A percentile compares a stretch with the other conserved stretches of the same genome.
Evolutionary conservation across 2,888 invertebrate species (phyloP).

Genomic region (Synergus laeviventris): DNA sequence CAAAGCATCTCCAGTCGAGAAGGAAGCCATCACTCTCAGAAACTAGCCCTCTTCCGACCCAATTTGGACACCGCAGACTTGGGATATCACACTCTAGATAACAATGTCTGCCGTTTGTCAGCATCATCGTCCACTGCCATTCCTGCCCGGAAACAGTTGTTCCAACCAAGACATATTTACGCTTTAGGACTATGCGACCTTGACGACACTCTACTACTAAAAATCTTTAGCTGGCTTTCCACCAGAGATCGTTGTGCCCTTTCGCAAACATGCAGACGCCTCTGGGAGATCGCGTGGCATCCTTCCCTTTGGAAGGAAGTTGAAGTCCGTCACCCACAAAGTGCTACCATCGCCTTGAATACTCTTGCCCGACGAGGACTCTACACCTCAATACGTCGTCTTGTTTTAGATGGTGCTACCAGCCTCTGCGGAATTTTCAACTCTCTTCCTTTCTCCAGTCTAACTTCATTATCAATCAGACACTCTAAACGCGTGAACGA

Average conservation of each 20-base stretch:
- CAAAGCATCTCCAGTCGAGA: slow-evolving; percentile 60
- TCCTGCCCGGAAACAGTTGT: slow-evolving; percentile 52
- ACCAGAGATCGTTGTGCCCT: slow-evolving; percentile 85
- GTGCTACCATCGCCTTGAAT: slow-evolving; percentile 63
- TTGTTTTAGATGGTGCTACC: slow-evolving; percentile 67
- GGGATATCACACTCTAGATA: slow-evolving; percentile 72
- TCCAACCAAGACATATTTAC: slow-evolving; percentile 41
- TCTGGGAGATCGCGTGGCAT: slow-evolving; percentile 87
- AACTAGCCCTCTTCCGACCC: slow-evolving; percentile 65
- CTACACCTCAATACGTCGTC: slow-evolving; percentile 63
- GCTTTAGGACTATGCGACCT: slow-evolving; percentile 60
- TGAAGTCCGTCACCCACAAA: slow-evolving; percentile 68
- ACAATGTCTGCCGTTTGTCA: slow-evolving; percentile 67
- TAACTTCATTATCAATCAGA: slow-evolving; percentile 74
- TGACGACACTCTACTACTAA: slow-evolving; percentile 82
- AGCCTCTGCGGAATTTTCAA: slow-evolving; percentile 65
- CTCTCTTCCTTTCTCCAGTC: slow-evolving; percentile 65
- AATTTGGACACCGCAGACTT: slow-evolving; percentile 68
- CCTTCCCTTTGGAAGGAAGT: slow-evolving; percentile 82
- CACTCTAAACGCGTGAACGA: slow-evolving; percentile 67
- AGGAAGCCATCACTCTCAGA: slow-evolving; percentile 62
- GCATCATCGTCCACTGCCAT: slow-evolving; percentile 61
- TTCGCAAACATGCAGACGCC: slow-evolving; percentile 86
- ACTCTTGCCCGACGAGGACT: slow-evolving; percentile 66
- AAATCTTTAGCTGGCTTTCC: slow-evolving; percentile 84